Evolutionary conservation across 2,113 vertebrate genomes (phyloP), one percentile per base, ranked within the genome.

Genomic region (Nicator chloris): DNA sequence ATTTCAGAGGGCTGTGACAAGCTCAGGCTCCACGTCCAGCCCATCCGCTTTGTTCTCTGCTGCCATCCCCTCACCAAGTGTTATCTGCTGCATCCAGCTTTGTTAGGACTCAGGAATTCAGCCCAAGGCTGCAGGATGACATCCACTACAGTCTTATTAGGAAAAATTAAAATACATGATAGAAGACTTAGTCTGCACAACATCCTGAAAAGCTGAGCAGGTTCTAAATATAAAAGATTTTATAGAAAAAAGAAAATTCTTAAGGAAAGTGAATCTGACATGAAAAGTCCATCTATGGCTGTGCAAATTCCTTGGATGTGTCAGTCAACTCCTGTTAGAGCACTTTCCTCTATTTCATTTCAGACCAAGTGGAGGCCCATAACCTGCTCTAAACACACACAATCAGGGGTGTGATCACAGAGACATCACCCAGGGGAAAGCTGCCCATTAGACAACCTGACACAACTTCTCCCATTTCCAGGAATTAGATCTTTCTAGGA

Each of bases 41-140:
- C 76, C 72, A 37, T 76, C 33, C 37, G 39, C 90, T 78, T 76
- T 75, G 72, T 92, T 88, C 82, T 79, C 45, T 15, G 31, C 73
- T 69, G 82, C 76, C 50, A 49, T n/a, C 61, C 70, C 82, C 54
- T 84, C 87, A 56, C n/a, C 21, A 27, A 18, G 9, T 3, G 21
- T 70, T 95, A 95, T 93, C 96, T 73, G 72, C 49, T 70, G 68
- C 66, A 73, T 59, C 60, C 76, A 95, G 64, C 82, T 50, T 73
- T 59, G 66, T 72, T 42, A 89, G 63, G 45, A 79, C 57, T 69
- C 61, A 77, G 79, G 63, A 65, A 85, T 94, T 54, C 33, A 93
- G 79, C 94, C 86, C 44, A 40, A 37, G 53, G 73, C 50, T 65
- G 57, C 45, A 68, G 44, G 63, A 50, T 47, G 71, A 61, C 60